Percentiles rank a stretch among this genome's conserved stretches.
These are phyloP conservation scores for Sparidentex hasta DNA, from an alignment of 2,797 vertebrate species.

Conservation along the genomic window DNA sequence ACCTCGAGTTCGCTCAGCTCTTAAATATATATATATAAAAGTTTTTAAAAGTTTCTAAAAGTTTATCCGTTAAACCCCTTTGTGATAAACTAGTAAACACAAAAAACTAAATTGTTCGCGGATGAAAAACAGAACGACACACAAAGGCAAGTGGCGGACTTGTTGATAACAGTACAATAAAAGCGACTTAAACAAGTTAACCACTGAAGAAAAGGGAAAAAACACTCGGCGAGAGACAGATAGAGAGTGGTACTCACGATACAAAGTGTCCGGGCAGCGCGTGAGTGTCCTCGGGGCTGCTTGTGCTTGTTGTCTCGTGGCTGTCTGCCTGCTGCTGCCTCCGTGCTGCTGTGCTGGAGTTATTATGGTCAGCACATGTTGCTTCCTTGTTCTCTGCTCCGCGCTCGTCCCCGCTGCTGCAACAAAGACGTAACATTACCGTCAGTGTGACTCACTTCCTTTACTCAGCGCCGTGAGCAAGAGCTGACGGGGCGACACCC, in stretches of 20 bases:
- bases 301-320: neutral
- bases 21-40: too few species aligned
- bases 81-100: neutral
- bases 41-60: too few species aligned
- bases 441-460: slow-evolving; percentile 88
- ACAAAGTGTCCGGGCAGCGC: neutral
- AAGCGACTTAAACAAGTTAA: fast-evolving
- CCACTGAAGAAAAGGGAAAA: fast-evolving
- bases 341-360: slow-evolving; percentile 36
- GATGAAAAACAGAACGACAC: neutral
- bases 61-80: neutral
- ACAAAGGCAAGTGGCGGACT: fast-evolving
- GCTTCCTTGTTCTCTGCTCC: slow-evolving; percentile 78
- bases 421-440: slow-evolving; percentile 73
- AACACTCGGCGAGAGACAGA: neutral
- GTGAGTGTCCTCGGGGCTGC: neutral
- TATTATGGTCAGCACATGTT: slow-evolving; percentile 76
- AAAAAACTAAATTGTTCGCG: too few species aligned
- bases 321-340: slow-evolving; percentile 3
- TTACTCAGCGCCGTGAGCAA: slow-evolving; percentile 41
- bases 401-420: slow-evolving; percentile 22
- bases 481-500: slow-evolving; percentile 50
- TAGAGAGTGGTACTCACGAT: slow-evolving; percentile 51
- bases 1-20: neutral
- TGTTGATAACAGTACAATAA: neutral